These are phyloP conservation scores for Euphydryas editha DNA, from an alignment of 2,888 invertebrate genomes.

Conservation along the genomic window DNA sequence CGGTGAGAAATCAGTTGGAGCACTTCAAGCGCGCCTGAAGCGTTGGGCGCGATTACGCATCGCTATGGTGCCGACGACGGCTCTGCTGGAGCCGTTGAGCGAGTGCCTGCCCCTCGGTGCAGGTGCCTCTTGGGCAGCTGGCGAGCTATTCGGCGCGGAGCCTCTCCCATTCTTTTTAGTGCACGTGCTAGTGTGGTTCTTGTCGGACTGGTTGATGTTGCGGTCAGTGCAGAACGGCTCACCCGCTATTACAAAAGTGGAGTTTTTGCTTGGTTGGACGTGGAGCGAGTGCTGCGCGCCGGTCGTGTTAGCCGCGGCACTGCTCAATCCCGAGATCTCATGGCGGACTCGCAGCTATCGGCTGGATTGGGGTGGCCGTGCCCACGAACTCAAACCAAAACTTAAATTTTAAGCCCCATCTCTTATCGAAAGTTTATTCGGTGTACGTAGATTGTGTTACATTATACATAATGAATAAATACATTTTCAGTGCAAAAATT, in stretches of 20 bases:
- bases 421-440: conserved; percentile 72
- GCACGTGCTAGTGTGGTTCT: conserved; percentile 97
- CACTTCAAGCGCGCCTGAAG: conserved; percentile 92
- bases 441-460: conserved; percentile 53
- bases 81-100: conserved; percentile 96
- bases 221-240: conserved; percentile 95
- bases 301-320: conserved; percentile 93
- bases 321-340: conserved; percentile 93
- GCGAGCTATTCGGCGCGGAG: conserved; percentile 92
- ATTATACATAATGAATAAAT: conserved; percentile 42
- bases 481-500: conserved; percentile 46
- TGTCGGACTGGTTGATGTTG: conserved; percentile 97
- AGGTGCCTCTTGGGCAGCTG: conserved; percentile 95
- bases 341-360: conserved; percentile 97
- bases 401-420: conserved; percentile 83
- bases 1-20: conserved; percentile 92
- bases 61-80: conserved; percentile 97
- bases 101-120: conserved; percentile 97
- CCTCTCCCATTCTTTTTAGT: conserved; percentile 95
- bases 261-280: conserved; percentile 97
- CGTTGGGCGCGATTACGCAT: conserved; percentile 98
- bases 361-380: conserved; percentile 97
- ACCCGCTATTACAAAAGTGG: conserved; percentile 96
- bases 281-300: conserved; percentile 96
- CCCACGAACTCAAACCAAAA: conserved; percentile 93